Percentiles rank a stretch among this genome's conserved stretches.
phyloP scores from a whole-genome alignment of 2,888 invertebrate species.

The Pediacus dermestoides region DNA sequence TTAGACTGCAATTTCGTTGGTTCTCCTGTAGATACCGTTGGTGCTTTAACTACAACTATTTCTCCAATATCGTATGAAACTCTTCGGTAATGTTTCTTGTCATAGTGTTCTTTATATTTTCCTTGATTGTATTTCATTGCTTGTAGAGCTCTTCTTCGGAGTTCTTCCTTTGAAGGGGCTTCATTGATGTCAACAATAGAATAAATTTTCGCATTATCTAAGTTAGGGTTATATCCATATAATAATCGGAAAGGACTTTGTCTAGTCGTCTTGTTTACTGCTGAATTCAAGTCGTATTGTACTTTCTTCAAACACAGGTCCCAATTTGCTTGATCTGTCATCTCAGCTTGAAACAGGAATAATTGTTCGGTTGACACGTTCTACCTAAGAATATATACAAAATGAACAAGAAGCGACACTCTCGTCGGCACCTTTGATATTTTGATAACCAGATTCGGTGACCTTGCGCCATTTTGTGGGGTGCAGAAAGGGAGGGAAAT shows the following conservation, averaged over 20 bases:
- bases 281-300: conserved; percentile 8
- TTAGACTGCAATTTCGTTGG: background rate
- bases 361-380: too few relatives aligned
- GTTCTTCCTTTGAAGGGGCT: background rate
- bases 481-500: too few relatives aligned
- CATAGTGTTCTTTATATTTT: conserved; percentile 1
- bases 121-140: background rate
- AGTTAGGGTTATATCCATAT: conserved; percentile 7
- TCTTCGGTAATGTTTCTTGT: background rate
- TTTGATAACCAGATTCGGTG: too few relatives aligned
- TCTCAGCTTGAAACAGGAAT: too few relatives aligned
- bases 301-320: conserved; percentile 6
- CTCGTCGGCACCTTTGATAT: too few relatives aligned
- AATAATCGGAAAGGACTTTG: conserved; percentile 5
- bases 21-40: background rate
- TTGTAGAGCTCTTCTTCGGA: background rate
- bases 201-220: background rate
- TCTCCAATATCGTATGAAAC: background rate
- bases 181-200: background rate
- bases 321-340: conserved; percentile 3
- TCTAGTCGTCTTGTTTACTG: conserved; percentile 9
- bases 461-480: too few relatives aligned
- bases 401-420: too few relatives aligned
- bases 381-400: too few relatives aligned
- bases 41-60: background rate